Conservation (phyloP, 35 echinoderm and acorn worm species). For the Nesometra sesokonis region DNA sequence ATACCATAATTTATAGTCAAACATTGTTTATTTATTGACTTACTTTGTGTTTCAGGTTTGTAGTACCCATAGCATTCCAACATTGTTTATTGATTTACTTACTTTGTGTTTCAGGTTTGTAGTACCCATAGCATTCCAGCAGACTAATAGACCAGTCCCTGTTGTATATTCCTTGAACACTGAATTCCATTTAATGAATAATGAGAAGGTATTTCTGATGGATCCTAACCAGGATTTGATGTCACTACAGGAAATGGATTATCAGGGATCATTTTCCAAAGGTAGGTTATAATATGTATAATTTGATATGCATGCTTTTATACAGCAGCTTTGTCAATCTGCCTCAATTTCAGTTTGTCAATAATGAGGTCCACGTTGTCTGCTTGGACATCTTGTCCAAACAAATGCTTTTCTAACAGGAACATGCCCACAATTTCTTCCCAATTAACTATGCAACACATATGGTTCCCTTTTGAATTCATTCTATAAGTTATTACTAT, state of each 20-base stretch:
- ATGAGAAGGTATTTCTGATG: slow-evolving; percentile 98
- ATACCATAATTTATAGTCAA: neutral
- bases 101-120: slow-evolving; percentile 67
- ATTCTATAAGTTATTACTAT: too few species aligned
- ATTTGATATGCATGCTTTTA: too few species aligned
- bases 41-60: slow-evolving; percentile 57
- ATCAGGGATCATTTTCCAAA: slow-evolving; percentile 91
- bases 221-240: slow-evolving; percentile 88
- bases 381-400: too few species aligned
- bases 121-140: slow-evolving; percentile 97
- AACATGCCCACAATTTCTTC: too few species aligned
- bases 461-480: too few species aligned
- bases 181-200: slow-evolving; percentile 98
- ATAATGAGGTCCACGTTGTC: too few species aligned
- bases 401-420: too few species aligned
- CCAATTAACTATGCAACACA: too few species aligned
- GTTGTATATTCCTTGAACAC: slow-evolving; percentile 96
- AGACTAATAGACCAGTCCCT: slow-evolving; percentile 90
- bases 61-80: slow-evolving; percentile 30
- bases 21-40: neutral
- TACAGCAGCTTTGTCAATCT: too few species aligned
- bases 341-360: too few species aligned
- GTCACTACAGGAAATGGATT: slow-evolving; percentile 88
- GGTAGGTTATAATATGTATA: slow-evolving; percentile 28
- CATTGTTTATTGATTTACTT: neutral